phyloP scores from a whole-genome alignment of 2,888 invertebrate genomes.

The Hemithea aestivaria region DNA sequence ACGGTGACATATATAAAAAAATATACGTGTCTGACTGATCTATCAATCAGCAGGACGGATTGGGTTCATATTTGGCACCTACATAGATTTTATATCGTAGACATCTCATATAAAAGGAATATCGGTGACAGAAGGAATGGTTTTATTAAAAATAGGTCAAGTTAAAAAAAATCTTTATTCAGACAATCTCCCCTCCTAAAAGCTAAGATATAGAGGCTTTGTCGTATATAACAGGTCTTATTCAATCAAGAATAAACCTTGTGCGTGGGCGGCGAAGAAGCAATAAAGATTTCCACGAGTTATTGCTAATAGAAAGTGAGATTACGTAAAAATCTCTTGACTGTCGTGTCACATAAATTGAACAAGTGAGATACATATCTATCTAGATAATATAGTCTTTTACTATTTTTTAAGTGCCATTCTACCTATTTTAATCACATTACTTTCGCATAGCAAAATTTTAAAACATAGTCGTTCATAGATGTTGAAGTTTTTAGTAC shows the following conservation, averaged over 20 bases:
- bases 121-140: no score
- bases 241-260: slow-evolving; percentile 22
- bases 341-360: slow-evolving; percentile 38
- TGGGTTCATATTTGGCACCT: no score
- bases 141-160: no score
- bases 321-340: slow-evolving; percentile 33
- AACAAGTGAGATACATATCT: slow-evolving; percentile 30
- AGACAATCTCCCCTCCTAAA: no score
- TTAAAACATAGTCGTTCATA: no score
- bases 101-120: no score
- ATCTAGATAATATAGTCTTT: slow-evolving; percentile 21
- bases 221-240: slow-evolving; percentile 13
- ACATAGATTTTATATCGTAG: no score
- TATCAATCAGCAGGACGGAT: no score
- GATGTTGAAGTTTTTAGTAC: slow-evolving; percentile 1
- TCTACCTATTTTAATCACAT: slow-evolving; percentile 7
- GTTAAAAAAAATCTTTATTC: no score
- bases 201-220: not conserved
- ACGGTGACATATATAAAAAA: no score
- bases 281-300: slow-evolving; percentile 24
- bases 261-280: slow-evolving; percentile 19
- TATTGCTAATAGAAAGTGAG: slow-evolving; percentile 33
- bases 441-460: no score
- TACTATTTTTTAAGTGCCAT: slow-evolving; percentile 20
- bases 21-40: no score